These are phyloP conservation scores for Xerus inauris DNA, from an alignment of 2,113 vertebrate species.

Conservation along the genomic window DNA sequence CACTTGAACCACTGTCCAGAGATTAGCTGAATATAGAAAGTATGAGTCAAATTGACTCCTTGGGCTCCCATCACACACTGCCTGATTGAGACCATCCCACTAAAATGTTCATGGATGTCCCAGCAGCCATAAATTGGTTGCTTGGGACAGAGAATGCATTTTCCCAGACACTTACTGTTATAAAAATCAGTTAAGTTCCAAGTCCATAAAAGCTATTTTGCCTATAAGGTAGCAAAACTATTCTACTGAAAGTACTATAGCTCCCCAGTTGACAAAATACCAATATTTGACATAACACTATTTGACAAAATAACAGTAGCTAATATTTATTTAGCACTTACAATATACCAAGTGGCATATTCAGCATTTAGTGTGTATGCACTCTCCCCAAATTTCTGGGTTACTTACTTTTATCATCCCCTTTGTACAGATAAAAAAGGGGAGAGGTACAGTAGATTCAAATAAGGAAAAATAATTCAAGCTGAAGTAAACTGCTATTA, in stretches of 20 bases:
- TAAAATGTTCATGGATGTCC: not conserved
- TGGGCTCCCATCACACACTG: not conserved
- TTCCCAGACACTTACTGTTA: not conserved
- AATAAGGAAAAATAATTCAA: not conserved
- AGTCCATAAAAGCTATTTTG: not conserved
- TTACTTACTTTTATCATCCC: not conserved
- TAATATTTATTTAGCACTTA: not conserved
- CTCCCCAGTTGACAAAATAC: not conserved
- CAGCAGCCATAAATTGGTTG: not conserved
- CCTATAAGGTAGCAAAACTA: not conserved
- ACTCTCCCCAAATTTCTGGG: not conserved
- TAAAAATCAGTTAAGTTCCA: conserved; percentile 2
- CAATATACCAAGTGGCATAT: not conserved
- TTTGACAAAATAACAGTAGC: conserved; percentile 30
- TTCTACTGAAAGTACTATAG: not conserved
- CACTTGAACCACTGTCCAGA: not conserved
- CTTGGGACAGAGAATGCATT: not conserved
- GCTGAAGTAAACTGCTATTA: not conserved
- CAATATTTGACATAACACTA: not conserved
- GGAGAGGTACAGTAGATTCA: not conserved
- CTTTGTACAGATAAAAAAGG: not conserved
- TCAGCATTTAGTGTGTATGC: not conserved
- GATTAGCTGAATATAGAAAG: not conserved
- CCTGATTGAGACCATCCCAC: not conserved
- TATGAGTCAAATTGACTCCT: not conserved